Base-by-base conservation (phyloP, 37 sponge, comb jelly and placozoan genomes). In the Bolinopsis microptera region DNA sequence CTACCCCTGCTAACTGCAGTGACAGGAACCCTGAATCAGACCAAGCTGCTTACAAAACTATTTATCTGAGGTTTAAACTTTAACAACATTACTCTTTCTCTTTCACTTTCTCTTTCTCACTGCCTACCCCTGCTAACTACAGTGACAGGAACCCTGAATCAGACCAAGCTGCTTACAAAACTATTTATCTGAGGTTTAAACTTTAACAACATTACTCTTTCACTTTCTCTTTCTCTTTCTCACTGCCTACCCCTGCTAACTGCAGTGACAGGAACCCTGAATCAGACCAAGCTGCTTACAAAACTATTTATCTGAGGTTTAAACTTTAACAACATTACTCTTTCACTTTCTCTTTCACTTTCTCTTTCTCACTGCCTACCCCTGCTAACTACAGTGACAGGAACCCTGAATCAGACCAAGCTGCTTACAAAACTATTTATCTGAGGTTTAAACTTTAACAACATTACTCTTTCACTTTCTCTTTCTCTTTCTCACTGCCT, bases 31-130 rank as follows among this genome's bases (percentile, higher is more conserved):
- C 90, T 26, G 90, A 39, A 0, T 24, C 3, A 21, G 36, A 86
- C 27, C 5, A 28, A 5, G 26, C 41, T 23, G 26, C 90, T 38
- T 86, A 86, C 90, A 86, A 86, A 38, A 86, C 36, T 27, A 86
- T 86, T 21, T 86, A 86, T 30, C 36, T 86, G 28, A 86, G 90
- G 90, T 86, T 25, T n/a, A n/a, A n/a, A n/a, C n/a, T n/a, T n/a
- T n/a, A n/a, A n/a, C n/a, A n/a, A n/a, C n/a, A n/a, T n/a, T 86
- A 86, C 61, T 48, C 39, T 1, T 38, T 86, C 26, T 86, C 38
- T 38, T 41, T 86, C 30, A 86, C 61, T 5, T 39, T 39, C 61
- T 25, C 38, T 25, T 86, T 86, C 61, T 36, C 61, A 25, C 48
- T 86, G 21, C 90, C 41, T n/a, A 34, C 24, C 31, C 90, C 90